Evolutionary conservation across 2,797 vertebrate genomes (phyloP).

Genomic region (Thripadectes ignobilis): DNA sequence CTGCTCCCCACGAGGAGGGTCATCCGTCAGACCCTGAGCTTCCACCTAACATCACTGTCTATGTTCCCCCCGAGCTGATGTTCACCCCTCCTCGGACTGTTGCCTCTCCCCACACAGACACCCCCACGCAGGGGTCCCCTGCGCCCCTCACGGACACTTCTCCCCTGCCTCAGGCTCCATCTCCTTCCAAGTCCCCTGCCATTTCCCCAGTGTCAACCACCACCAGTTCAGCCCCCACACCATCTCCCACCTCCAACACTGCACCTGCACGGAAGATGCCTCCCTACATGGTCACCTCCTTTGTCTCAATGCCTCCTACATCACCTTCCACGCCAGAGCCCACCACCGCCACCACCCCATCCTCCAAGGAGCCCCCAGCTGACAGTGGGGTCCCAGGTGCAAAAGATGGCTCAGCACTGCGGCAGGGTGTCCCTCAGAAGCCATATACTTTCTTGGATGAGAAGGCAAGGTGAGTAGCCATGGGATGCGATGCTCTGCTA

Average conservation of each 20-base stretch:
- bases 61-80: background rate
- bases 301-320: conserved; percentile 70
- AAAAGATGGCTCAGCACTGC: conserved; percentile 79
- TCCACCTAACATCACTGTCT: conserved; percentile 28
- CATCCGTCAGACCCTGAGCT: background rate
- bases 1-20: background rate
- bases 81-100: conserved; percentile 40
- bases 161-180: background rate
- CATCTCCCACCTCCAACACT: conserved; percentile 23
- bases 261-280: conserved; percentile 31
- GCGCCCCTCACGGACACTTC: background rate
- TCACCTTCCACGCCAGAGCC: conserved; percentile 70
- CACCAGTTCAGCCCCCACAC: background rate
- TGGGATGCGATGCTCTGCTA: rapidly evolving
- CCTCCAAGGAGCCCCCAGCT: conserved; percentile 5
- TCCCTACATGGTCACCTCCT: conserved; percentile 77
- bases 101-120: background rate
- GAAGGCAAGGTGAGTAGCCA: conserved; percentile 87
- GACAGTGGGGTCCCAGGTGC: conserved; percentile 52
- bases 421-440: conserved; percentile 94
- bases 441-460: conserved; percentile 99
- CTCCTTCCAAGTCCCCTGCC: conserved; percentile 76
- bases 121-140: conserved; percentile 29
- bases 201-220: conserved; percentile 74
- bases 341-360: conserved; percentile 69